Base-by-base conservation (phyloP, 2,113 vertebrate genomes). In the Actenoides lindsayi region DNA sequence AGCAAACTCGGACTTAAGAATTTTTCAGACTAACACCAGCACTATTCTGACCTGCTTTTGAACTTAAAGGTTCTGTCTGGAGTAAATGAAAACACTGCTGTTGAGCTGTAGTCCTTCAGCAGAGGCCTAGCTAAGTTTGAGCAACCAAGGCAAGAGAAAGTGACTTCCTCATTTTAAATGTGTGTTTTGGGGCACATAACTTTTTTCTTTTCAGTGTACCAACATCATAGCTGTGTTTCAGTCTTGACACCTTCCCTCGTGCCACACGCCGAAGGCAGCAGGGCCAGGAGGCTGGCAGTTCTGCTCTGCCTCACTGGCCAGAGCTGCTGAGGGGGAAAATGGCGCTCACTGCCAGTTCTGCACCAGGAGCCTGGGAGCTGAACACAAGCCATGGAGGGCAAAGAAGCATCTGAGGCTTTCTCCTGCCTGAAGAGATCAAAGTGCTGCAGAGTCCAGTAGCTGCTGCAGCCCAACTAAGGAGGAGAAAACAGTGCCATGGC, bases 1-100 rank as follows among this genome's bases (percentile, higher is more conserved):
- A 91, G 54, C 83, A 88, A 50, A 35, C 27, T 73, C 76, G 48
- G 37, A 44, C 68, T 94, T 89, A 86, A 93, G 35, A 92, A 41
- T 59, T 93, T 93, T 82, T 91, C 57, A 89, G 50, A 31, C 31
- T 64, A 86, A 70, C n/a, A 69, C 10, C 28, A 53, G 23, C 30
- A n/a, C 25, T 79, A 31, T 24, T 76, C 25, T 90, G 44, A 69
- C n/a, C 33, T 73, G 44, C 5, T 75, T 96, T 84, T 82, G 57
- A 89, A 65, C n/a, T 73, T 42, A 59, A 42, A 42, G 33, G 5
- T 44, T 69, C 2, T 78, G 33, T 14, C 24, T 75, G 73, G 8
- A 84, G 30, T 87, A 92, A 64, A 75, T 17, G 16, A 85, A 87
- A 75, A 71, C 0, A 0, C 21, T 12, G 10, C 19, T 54, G n/a